Evolutionary conservation across 2,888 invertebrate species (phyloP).

Genomic region (Amblyjoppa fuscipennis): DNA sequence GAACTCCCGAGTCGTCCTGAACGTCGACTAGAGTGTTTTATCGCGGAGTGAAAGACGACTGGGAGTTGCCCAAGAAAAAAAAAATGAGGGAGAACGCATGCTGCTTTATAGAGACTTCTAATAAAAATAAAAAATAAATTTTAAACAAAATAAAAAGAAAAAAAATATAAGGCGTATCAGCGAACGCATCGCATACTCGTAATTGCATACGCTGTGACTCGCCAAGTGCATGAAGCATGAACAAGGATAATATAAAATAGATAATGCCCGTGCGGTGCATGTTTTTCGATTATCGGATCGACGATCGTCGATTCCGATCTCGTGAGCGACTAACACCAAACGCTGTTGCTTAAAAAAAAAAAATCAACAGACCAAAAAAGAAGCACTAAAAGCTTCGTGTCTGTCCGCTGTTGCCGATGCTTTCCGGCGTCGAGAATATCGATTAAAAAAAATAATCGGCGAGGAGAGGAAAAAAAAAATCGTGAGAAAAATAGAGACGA

Average conservation of each 20-base stretch:
- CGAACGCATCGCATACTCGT: slow-evolving; percentile 32
- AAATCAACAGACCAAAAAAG: neutral
- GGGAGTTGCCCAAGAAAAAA: neutral
- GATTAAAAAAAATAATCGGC: slow-evolving; percentile 28
- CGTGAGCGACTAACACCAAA: slow-evolving; percentile 61
- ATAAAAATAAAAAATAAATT: slow-evolving; percentile 34
- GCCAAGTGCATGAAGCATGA: slow-evolving; percentile 69
- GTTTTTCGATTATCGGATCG: slow-evolving; percentile 22
- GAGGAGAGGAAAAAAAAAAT: slow-evolving; percentile 1
- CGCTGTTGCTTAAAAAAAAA: slow-evolving; percentile 42
- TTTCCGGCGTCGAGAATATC: slow-evolving; percentile 8
- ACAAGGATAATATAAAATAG: slow-evolving; percentile 47
- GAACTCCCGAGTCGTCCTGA: neutral
- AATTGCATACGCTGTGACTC: slow-evolving; percentile 61
- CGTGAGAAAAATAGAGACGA: slow-evolving; percentile 66
- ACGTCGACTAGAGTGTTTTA: slow-evolving; percentile 55
- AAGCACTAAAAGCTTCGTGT: slow-evolving; percentile 30
- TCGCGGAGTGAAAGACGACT: slow-evolving; percentile 64
- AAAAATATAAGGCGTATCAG: slow-evolving; percentile 41
- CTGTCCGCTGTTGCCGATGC: slow-evolving; percentile 29
- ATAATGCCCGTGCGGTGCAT: slow-evolving; percentile 8
- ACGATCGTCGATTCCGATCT: slow-evolving; percentile 26
- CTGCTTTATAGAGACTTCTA: slow-evolving; percentile 62
- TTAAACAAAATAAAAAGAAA: slow-evolving; percentile 43
- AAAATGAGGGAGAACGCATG: slow-evolving; percentile 53